Percentiles rank a stretch among this genome's conserved stretches.
These are phyloP conservation scores for Toxostoma redivivum DNA, from an alignment of 2,113 vertebrate species.

Conservation along the genomic window DNA sequence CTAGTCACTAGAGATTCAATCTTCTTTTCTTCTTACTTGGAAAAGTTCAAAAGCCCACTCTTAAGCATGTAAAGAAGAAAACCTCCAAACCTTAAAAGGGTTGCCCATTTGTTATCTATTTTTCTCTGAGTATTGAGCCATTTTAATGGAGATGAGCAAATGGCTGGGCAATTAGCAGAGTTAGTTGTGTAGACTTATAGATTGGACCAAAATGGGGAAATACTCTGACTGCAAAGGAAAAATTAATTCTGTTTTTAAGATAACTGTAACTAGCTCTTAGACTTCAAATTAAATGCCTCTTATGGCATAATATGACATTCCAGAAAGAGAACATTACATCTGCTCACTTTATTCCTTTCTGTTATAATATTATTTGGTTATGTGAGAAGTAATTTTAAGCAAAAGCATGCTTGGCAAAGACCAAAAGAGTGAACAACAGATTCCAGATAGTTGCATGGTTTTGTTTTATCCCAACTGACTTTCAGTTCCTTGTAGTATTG, in stretches of 20 bases:
- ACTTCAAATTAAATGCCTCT: neutral
- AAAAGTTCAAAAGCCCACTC: constrained; percentile 47
- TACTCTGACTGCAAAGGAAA: neutral
- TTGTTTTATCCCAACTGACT: neutral
- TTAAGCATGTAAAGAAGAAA: constrained; percentile 26
- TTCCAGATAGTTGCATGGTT: neutral
- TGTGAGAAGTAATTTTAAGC: neutral
- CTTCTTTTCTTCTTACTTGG: constrained; percentile 36
- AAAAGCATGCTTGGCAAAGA: neutral
- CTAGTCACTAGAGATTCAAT: constrained; percentile 12
- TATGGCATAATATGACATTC: neutral
- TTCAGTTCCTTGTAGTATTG: neutral
- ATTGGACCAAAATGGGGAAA: neutral
- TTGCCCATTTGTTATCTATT: constrained; percentile 34
- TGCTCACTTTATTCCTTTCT: neutral
- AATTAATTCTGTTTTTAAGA: neutral
- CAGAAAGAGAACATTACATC: neutral
- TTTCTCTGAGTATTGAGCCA: constrained; percentile 18
- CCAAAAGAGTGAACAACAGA: neutral
- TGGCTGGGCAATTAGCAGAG: neutral
- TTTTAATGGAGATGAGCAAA: constrained; percentile 29
- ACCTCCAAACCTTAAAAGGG: neutral
- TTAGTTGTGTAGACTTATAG: neutral
- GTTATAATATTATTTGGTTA: neutral
- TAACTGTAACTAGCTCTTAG: neutral